Evolutionary conservation across 2,113 vertebrate species (phyloP), one percentile per base, ranked within the genome.

Genomic region (Pelecanoides urinatrix): DNA sequence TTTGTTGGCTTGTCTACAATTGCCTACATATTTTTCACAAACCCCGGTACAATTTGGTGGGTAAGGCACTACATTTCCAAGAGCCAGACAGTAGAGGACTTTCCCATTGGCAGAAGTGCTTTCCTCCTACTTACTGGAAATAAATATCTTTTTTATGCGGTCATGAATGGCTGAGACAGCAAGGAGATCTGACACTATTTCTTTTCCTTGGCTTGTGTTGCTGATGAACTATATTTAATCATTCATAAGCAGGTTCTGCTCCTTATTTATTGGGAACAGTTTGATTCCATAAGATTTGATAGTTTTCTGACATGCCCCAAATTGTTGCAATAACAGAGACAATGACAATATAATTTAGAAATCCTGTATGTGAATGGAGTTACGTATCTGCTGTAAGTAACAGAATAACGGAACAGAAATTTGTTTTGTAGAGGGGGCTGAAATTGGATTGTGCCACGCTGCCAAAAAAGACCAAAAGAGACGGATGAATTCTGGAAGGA

Each of bases 311-410:
- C 88, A 76, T 90, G 77, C 49, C 49, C 62, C 85, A 97, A 97
- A 97, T 94, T 96, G 86, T 89, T 94, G 66, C 91, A 96, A 86
- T 97, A 98, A 93, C 80, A 78, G 67, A 86, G 92, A 92, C 76
- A 93, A 94, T 88, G 96, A 94, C 86, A 95, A 86, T 94, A 96
- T 96, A 86, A 90, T 97, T 98, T 97, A 96, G 91, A 93, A 97
- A 98, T 96, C 88, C 58, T 34, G 42, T 53, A 49, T 16, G 32
- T 85, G 66, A 96, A 96, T 88, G 74, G 78, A 97, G 76, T 67
- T 79, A 90, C 71, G 29, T 83, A 94, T 90, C 82, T 73, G 42
- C 52, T 96, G 63, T 96, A 95, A 97, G 92, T 94, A 97, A 94
- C 89, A 89, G 85, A 95, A 93, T 94, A 98, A 96, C 92, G 65